Conservation (phyloP, 1,140 invertebrate genomes). For the Diorhabda sublineata region DNA sequence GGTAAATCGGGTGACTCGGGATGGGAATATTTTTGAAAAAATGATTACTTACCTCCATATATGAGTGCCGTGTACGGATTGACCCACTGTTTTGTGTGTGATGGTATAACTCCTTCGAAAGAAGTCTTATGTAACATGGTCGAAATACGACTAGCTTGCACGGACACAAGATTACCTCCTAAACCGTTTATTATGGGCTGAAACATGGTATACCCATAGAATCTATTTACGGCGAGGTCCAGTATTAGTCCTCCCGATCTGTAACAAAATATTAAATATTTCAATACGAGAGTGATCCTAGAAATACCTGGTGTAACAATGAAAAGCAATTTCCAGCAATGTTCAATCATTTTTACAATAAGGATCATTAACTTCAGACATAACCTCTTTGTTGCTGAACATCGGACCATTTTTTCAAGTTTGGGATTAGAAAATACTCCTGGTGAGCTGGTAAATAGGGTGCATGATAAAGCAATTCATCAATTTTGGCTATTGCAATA, state of each 20-base stretch:
- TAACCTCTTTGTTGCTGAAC: too few relatives aligned
- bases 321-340: too few relatives aligned
- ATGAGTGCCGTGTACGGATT: conserved; percentile 80
- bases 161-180: conserved; percentile 93
- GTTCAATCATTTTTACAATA: too few relatives aligned
- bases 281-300: too few relatives aligned
- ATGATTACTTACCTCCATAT: conserved; percentile 63
- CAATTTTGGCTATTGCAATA: too few relatives aligned
- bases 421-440: too few relatives aligned
- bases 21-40: background rate
- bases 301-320: too few relatives aligned
- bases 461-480: too few relatives aligned
- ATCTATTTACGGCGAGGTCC: conserved; percentile 69
- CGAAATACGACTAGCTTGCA: conserved; percentile 94
- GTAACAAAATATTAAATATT: conserved; percentile 33
- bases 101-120: conserved; percentile 71
- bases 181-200: conserved; percentile 93
- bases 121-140: conserved; percentile 85
- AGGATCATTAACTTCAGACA: too few relatives aligned
- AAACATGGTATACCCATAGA: conserved; percentile 79
- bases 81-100: conserved; percentile 67
- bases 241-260: conserved; percentile 78
- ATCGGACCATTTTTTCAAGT: too few relatives aligned
- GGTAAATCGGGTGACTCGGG: too few relatives aligned
- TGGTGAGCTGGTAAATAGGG: too few relatives aligned